Evolutionary conservation across 2,113 vertebrate species (phyloP), one percentile per base, ranked within the genome.

Genomic region (Myrmophylax atrothorax): DNA sequence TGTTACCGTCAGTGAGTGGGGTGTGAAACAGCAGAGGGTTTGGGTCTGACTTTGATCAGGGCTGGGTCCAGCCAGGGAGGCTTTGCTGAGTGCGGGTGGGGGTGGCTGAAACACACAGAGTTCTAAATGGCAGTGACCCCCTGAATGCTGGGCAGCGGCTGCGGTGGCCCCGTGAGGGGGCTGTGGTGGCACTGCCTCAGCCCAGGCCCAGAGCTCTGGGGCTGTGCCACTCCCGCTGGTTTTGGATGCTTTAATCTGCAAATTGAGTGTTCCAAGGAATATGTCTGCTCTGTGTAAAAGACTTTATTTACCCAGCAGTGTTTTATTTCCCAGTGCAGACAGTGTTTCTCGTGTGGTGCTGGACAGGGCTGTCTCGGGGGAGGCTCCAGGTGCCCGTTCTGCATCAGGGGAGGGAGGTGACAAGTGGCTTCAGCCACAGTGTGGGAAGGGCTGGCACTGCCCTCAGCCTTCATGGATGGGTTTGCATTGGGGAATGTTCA

Each of bases 301-400:
- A 11, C 9, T 9, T 15, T 37, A n/a, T n/a, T n/a, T n/a, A n/a
- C 12, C 46, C 31, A 47, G 69, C 47, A 67, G 26, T 60, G 17
- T 18, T 93, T 75, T 58, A 6, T 73, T 90, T 80, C 18, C 19
- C 28, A 22, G 44, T 58, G 5, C 12, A 33, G 77, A 20, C 9
- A 9, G 1, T 22, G 12, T 47, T 78, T 72, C 13, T 31, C 0
- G 3, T 3, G 28, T 37, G 63, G 1, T 14, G 16, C 23, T 53
- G 52, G 53, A 31, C 59, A 33, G 37, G 18, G 60, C 24, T 42
- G 18, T 79, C 6, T 62, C 63, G 23, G 14, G 35, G 46, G 10
- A 74, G 33, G 28, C 63, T 78, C 7, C 35, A 67, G 74, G 50
- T 59, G 4, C 20, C 31, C 13, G 23, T 68, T 40, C 35, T 44